Evolutionary conservation across 2,113 vertebrate species (phyloP).

Genomic region (Bujurquina vittata): DNA sequence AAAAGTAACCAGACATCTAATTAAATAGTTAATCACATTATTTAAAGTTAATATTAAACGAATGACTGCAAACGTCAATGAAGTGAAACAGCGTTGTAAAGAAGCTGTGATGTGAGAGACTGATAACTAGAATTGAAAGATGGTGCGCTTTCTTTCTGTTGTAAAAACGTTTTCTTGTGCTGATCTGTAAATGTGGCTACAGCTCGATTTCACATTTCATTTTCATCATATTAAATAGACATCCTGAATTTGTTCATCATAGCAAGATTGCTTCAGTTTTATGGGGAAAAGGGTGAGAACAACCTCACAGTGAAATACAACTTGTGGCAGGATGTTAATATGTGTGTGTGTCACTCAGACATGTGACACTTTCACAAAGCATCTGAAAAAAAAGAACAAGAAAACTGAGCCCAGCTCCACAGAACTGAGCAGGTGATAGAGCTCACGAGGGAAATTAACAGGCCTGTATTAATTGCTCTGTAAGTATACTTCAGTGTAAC

Average conservation of each 20-base stretch:
- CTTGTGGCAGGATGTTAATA: neutral
- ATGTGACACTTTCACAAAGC: neutral
- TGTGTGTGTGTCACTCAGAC: neutral
- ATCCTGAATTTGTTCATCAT: neutral
- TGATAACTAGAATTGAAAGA: neutral
- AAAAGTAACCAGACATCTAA: neutral
- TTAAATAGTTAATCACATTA: neutral
- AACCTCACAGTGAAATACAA: neutral
- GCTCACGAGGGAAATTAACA: neutral
- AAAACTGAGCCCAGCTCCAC: neutral
- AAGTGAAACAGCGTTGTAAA: neutral
- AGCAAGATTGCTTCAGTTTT: neutral
- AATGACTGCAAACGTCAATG: too few relatives aligned
- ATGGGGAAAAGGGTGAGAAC: neutral
- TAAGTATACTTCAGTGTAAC: neutral
- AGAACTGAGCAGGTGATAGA: neutral
- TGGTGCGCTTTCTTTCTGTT: neutral
- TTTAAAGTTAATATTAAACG: neutral
- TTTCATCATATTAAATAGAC: neutral
- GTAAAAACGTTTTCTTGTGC: neutral
- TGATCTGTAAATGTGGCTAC: neutral
- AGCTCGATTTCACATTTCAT: too few relatives aligned
- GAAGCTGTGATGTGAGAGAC: neutral
- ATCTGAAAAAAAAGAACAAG: neutral
- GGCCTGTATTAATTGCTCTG: neutral